Evolutionary conservation across 2,797 vertebrate genomes (phyloP).

Genomic region (Melanotaenia boesemani): DNA sequence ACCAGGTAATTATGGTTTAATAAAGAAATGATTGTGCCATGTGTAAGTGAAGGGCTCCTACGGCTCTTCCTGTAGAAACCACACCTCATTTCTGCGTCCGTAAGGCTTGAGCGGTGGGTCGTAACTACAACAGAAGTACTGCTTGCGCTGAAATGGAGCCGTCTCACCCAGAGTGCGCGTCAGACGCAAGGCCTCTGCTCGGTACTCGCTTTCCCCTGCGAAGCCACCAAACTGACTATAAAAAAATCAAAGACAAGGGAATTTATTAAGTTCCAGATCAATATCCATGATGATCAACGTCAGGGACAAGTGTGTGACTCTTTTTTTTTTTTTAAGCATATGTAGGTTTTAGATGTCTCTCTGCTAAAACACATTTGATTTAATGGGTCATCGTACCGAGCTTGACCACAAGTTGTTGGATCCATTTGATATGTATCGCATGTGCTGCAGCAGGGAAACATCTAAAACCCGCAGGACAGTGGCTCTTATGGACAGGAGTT

Average conservation of each 20-base stretch:
- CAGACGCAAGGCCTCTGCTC: constrained; percentile 86
- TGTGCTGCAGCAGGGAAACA: too few relatives aligned
- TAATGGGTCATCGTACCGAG: too few relatives aligned
- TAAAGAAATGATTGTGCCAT: constrained; percentile 20
- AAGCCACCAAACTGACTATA: constrained; percentile 92
- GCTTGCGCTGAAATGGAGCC: constrained; percentile 83
- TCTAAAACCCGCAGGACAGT: too few relatives aligned
- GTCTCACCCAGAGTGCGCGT: constrained; percentile 86
- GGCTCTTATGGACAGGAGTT: too few relatives aligned
- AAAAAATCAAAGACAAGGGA: neutral
- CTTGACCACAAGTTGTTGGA: too few relatives aligned
- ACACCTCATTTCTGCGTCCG: constrained; percentile 91
- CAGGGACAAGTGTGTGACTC: neutral
- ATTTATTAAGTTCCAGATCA: neutral
- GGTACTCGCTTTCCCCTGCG: constrained; percentile 88
- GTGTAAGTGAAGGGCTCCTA: constrained; percentile 28
- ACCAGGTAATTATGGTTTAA: neutral
- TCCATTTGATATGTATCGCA: too few relatives aligned
- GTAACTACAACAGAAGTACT: constrained; percentile 91
- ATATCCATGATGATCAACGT: neutral
- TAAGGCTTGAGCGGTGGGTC: constrained; percentile 93
- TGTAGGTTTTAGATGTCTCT: too few relatives aligned
- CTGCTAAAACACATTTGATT: too few relatives aligned
- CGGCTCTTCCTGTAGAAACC: constrained; percentile 89
- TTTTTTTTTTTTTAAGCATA: neutral